Percentiles rank a stretch among this genome's conserved stretches.
Evolutionary conservation across 2,888 invertebrate species (phyloP).

Genomic region (Oligia strigilis): DNA sequence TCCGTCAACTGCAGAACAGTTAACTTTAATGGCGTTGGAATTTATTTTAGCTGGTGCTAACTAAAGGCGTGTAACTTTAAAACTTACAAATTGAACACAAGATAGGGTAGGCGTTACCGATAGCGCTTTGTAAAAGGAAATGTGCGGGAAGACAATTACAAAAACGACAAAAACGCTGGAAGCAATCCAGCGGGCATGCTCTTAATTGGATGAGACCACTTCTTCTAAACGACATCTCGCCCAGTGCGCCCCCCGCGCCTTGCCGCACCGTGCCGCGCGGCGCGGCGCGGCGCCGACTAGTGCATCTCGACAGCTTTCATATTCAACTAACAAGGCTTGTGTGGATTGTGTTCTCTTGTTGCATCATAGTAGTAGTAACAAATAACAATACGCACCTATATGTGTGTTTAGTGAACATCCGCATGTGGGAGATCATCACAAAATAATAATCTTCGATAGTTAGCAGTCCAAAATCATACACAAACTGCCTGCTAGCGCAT

Average conservation of each 20-base stretch:
- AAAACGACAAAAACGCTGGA: slow-evolving; percentile 86
- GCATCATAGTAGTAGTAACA: slow-evolving; percentile 28
- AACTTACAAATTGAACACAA: slow-evolving; percentile 69
- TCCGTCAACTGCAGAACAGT: slow-evolving; percentile 21
- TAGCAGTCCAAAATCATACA: slow-evolving; percentile 27
- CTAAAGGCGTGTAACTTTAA: slow-evolving; percentile 46
- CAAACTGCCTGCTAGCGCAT: slow-evolving; percentile 36
- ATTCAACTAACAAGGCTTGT: slow-evolving; percentile 73
- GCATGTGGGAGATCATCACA: not conserved
- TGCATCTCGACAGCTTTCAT: slow-evolving; percentile 69
- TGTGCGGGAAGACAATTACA: slow-evolving; percentile 84
- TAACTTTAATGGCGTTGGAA: slow-evolving; percentile 25
- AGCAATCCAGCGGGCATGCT: slow-evolving; percentile 87
- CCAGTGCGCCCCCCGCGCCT: slow-evolving; percentile 38
- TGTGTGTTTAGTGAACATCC: slow-evolving; percentile 3
- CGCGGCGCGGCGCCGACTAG: slow-evolving; percentile 52
- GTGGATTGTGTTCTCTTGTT: slow-evolving; percentile 45
- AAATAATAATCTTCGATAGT: slow-evolving; percentile 5
- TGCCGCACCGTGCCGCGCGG: slow-evolving; percentile 23
- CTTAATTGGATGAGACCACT: slow-evolving; percentile 90
- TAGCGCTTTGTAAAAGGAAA: slow-evolving; percentile 79
- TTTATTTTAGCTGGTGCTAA: slow-evolving; percentile 33
- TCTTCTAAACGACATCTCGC: slow-evolving; percentile 86
- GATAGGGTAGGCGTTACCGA: slow-evolving; percentile 71
- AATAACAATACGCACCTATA: slow-evolving; percentile 9